Conservation (phyloP, 1,140 invertebrate genomes). For the Aphelinus certus region DNA sequence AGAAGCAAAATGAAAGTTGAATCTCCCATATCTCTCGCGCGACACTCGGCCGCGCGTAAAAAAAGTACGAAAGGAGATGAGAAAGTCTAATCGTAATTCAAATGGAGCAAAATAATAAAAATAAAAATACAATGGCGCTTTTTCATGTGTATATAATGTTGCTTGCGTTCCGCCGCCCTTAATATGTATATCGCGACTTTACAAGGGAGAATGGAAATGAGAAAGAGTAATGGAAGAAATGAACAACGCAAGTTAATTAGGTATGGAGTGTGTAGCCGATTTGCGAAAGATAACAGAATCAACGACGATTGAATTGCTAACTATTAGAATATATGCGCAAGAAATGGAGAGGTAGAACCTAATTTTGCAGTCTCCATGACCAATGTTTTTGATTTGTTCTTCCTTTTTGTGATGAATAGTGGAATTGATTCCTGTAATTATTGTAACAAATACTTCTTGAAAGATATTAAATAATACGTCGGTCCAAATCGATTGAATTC, state of each 20-base stretch:
- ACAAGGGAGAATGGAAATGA: conserved; percentile 11
- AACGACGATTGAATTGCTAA: not conserved
- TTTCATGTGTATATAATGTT: conserved; percentile 61
- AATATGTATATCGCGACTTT: conserved; percentile 48
- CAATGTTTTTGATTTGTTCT: no score
- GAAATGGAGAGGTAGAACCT: no score
- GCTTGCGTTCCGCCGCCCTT: conserved; percentile 52
- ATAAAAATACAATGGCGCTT: conserved; percentile 47
- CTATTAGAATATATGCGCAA: no score
- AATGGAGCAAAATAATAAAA: conserved; percentile 26
- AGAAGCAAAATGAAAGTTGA: not conserved
- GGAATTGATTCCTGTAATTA: no score
- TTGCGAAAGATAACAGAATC: not conserved
- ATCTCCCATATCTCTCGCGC: conserved; percentile 32
- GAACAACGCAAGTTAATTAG: conserved; percentile 14
- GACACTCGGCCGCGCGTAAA: conserved; percentile 19
- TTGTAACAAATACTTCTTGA: no score
- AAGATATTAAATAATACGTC: no score
- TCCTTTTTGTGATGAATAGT: no score
- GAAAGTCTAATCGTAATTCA: conserved; percentile 31
- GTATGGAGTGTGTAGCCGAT: conserved; percentile 13
- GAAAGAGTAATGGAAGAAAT: conserved; percentile 19
- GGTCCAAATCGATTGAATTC: no score
- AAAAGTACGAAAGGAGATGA: conserved; percentile 8
- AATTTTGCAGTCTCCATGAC: no score